Base-by-base conservation (phyloP, 2,113 vertebrate genomes). In the Sapajus apella region DNA sequence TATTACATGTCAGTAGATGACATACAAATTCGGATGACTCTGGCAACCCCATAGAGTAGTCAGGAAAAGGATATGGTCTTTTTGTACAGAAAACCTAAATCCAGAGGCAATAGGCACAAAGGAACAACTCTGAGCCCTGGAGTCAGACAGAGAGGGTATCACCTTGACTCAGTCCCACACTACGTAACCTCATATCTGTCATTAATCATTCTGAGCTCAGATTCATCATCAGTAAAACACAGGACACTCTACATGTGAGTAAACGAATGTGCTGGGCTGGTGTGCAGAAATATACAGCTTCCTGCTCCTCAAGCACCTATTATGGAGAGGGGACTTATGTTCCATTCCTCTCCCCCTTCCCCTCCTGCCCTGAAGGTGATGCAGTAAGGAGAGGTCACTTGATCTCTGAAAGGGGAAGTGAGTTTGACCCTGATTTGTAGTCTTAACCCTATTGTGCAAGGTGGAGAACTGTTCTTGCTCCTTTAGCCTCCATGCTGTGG, bases 11-110 rank as follows among this genome's bases (percentile, higher is more conserved):
- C 84, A 94, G 37, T 40, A 86, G 47, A 56, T 82, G 50, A 90
- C 84, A 95, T 23, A 79, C 45, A 96, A 30, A 66, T 68, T 95
- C 75, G 50, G 55, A 87, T 84, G 37, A 95, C 55, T 91, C 80
- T 83, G 52, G 40, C 25, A 93, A 61, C 50, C 52, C 18, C 52
- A 45, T 8, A 92, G 40, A 81, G n/a, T 4, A 77, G 66, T 64
- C 10, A 91, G 66, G 50, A 82, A 95, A 92, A 85, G 3, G 11
- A 40, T 47, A 45, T 1, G 0, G 61, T n/a, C 61, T 77, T 84
- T 93, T 35, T 30, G 12, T 79, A 89, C 27, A 40, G 87, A 89
- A 94, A 82, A 79, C 30, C 21, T 91, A 73, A 58, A 58, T 82
- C 75, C 52, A 73, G 72, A 88, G 45, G n/a, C 47, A 91, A 12